phyloP scores from a whole-genome alignment of 2,797 vertebrate species.

The Cryptoprocta ferox region DNA sequence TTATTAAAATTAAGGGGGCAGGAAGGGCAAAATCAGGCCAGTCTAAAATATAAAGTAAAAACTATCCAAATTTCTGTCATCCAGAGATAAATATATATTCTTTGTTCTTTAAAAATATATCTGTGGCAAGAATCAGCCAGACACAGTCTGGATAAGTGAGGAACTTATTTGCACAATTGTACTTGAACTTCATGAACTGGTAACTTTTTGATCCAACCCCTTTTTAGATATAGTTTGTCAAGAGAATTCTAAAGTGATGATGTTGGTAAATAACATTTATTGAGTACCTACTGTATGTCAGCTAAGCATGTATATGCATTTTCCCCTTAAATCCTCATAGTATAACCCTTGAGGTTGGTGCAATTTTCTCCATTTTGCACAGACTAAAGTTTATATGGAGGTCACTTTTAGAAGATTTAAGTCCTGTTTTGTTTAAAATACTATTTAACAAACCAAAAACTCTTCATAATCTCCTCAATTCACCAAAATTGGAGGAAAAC shows the following conservation, averaged over 20 bases:
- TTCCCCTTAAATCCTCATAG: slow-evolving; percentile 17
- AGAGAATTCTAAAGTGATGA: slow-evolving; percentile 33
- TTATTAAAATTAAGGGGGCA: slow-evolving; percentile 46
- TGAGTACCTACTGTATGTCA: slow-evolving; percentile 18
- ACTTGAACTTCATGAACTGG: not conserved
- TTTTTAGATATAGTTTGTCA: slow-evolving; percentile 37
- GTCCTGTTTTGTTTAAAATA: slow-evolving; percentile 51
- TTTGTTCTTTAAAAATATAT: slow-evolving; percentile 43
- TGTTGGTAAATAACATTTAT: slow-evolving; percentile 35
- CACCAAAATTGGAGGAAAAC: slow-evolving; percentile 48
- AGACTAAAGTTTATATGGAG: not conserved
- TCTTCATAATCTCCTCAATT: slow-evolving; percentile 12
- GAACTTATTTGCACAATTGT: slow-evolving; percentile 36
- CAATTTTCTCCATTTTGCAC: slow-evolving; percentile 33
- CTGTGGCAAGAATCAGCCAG: slow-evolving; percentile 22
- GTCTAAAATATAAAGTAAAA: slow-evolving; percentile 41
- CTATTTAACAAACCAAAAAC: slow-evolving; percentile 34
- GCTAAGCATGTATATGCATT: slow-evolving; percentile 28
- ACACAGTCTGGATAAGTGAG: not conserved
- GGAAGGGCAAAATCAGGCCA: not conserved
- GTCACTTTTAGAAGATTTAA: slow-evolving; percentile 48
- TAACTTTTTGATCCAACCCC: not conserved
- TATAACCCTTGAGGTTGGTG: not conserved
- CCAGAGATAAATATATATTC: slow-evolving; percentile 25
- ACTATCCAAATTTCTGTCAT: slow-evolving; percentile 33